Evolutionary conservation across 1,140 invertebrate genomes (phyloP), one percentile per base, ranked within the genome.

Genomic region (Drosophila kanapiae): DNA sequence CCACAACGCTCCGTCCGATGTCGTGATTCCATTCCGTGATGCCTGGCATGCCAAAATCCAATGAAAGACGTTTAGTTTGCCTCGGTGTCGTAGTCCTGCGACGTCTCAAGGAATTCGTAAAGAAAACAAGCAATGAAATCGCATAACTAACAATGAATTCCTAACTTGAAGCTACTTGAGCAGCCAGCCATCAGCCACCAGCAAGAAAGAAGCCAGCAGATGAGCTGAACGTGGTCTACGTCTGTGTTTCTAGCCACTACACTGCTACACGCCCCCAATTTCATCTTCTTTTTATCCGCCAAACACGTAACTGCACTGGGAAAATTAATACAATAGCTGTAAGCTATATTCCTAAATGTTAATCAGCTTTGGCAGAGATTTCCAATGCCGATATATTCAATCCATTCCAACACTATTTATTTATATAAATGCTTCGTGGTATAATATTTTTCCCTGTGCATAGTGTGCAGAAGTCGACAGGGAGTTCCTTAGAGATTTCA

Each of bases 41-140:
- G 81, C 85, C 60, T 90, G 86, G 86, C 85, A 90, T 90, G 85
- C 85, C 85, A 90, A 88, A 88, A 88, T 88, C 85, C 85, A 90
- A 88, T 88, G 85, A 85, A 90, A 88, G 85, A 81, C 85, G 85
- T 88, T 88, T 90, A 88, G 85, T 85, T 88, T 62, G 77, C 77
- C 61, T 78, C 64, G 77, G 58, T 86, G 64, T 70, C 74, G 67
- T 53, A 60, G 53, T 48, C 65, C 56, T 65, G 67, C 77, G 70
- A 78, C 51, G 68, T 81, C 70, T 67, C 75, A 59, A 82, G 81
- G 80, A 90, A 91, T 85, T 91, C 85, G 78, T 58, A 85, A 90
- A 90, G 86, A 90, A 90, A 90, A 90, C 85, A 90, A 90, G 85
- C 85, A 90, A 90, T 91, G 85, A 90, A 90, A 90, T 90, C 85